Evolutionary conservation across 2,888 invertebrate species (phyloP), one percentile per base, ranked within the genome.

Genomic region (Anoncus sp.): DNA sequence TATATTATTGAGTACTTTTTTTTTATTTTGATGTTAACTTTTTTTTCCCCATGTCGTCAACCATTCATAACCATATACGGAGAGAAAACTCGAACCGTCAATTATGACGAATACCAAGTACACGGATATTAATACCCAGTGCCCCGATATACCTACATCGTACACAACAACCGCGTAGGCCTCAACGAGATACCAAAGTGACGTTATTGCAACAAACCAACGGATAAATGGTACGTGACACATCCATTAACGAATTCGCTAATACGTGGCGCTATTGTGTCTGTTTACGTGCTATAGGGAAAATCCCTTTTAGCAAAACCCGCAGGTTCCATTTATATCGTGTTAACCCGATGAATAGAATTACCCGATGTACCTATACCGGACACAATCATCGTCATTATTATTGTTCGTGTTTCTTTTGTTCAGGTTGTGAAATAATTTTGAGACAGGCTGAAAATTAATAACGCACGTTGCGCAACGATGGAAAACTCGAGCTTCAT

Each of bases 71-170:
- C n/a, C n/a, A 31, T 38, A 10, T 20, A 49, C 40, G n/a, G 22
- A 18, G 40, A 38, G 62, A 47, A 51, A 66, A 76, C 4, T 65
- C 40, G 31, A 20, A 57, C 18, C 53, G 38, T 71, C 71, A 71
- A 76, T 76, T 71, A 38, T 31, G 59, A 65, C 45, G 24, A 76
- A 66, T 70, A 49, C 31, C 20, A 18, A n/a, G 9, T 16, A 22
- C 47, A 40, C n/a, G 4, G 5, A 27, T 20, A 40, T 40, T 18
- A 9, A 59, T 14, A 24, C 40, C 20, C 47, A 35, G n/a, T 9
- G 3, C 16, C 12, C n/a, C 45, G 18, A n/a, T n/a, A n/a, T n/a
- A n/a, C n/a, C 45, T 7, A 57, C 18, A 65, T 38, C 10, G 38
- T 63, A n/a, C 9, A 35, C 2, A n/a, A 4, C 38, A 31, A 31